Evolutionary conservation across 2,888 invertebrate genomes (phyloP).

Genomic region (Drosophila monieri): DNA sequence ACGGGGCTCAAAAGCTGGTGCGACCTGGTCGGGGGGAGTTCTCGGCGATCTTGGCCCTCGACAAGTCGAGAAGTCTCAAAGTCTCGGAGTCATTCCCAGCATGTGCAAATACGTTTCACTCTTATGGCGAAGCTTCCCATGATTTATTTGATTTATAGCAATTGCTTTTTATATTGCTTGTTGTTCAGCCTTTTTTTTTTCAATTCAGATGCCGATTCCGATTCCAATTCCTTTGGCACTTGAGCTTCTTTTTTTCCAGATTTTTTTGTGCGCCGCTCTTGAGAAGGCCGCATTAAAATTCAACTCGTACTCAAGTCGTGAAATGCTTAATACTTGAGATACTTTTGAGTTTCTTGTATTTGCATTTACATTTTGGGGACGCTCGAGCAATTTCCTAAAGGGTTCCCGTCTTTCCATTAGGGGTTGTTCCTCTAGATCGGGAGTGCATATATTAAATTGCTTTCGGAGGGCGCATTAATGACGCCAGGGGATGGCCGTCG

Average conservation of each 20-base stretch:
- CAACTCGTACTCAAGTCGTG: conserved; percentile 63
- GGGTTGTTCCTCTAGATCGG: conserved; percentile 49
- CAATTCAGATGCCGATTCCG: conserved; percentile 21
- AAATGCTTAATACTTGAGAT: conserved; percentile 73
- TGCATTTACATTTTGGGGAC: conserved; percentile 48
- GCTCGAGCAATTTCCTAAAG: conserved; percentile 58
- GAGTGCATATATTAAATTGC: conserved; percentile 73
- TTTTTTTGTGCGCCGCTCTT: conserved; percentile 31
- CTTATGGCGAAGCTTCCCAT: conserved; percentile 40
- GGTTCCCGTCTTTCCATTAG: conserved; percentile 65
- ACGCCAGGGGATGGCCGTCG: conserved; percentile 32
- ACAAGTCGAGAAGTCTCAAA: conserved; percentile 29
- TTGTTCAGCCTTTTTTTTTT: conserved; percentile 34
- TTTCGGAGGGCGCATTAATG: conserved; percentile 74
- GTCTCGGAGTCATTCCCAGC: conserved; percentile 25
- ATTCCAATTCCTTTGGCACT: conserved; percentile 59
- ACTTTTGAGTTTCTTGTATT: conserved; percentile 56
- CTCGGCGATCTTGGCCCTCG: conserved; percentile 38
- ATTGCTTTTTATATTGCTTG: conserved; percentile 57
- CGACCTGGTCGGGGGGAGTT: conserved; percentile 16
- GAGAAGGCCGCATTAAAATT: conserved; percentile 69
- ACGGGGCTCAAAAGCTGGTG: conserved; percentile 6
- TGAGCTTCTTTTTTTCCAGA: conserved; percentile 41
- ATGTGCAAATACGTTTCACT: conserved; percentile 54
- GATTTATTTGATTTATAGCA: conserved; percentile 68